These are phyloP conservation scores for Phanerotoma sp. DNA, from an alignment of 2,888 invertebrate species.

Conservation along the genomic window DNA sequence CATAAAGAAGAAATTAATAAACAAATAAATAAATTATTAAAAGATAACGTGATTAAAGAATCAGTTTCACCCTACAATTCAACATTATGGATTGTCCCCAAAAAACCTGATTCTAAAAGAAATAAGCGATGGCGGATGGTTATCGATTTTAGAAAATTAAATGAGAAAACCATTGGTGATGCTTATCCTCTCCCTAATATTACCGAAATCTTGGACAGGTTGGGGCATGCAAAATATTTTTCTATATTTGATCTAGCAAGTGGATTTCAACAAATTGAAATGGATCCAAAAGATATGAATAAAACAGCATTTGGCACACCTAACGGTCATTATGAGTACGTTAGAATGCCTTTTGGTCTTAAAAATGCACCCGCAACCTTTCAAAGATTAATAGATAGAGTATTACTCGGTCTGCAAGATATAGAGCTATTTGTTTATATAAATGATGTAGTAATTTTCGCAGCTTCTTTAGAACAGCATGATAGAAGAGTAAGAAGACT, in stretches of 20 bases:
- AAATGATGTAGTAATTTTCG: slow-evolving; percentile 12
- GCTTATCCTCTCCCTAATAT: too few relatives aligned
- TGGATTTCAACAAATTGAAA: too few relatives aligned
- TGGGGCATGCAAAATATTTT: background rate
- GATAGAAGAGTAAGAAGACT: slow-evolving; percentile 3
- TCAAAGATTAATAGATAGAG: slow-evolving; percentile 8
- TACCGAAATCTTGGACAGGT: background rate
- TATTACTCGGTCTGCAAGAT: slow-evolving; percentile 9
- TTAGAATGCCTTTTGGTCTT: slow-evolving; percentile 3
- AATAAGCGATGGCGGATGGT: too few relatives aligned
- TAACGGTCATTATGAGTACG: slow-evolving; percentile 10
- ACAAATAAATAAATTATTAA: background rate
- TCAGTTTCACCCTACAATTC: background rate
- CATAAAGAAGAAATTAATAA: background rate
- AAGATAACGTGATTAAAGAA: background rate
- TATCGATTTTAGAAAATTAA: background rate
- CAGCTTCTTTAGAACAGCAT: slow-evolving; percentile 14
- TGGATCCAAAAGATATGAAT: background rate
- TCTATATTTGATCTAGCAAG: too few relatives aligned
- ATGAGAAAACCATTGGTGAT: background rate
- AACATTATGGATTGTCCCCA: too few relatives aligned
- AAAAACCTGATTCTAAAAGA: background rate
- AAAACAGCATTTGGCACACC: slow-evolving; percentile 14
- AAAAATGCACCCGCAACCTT: too few relatives aligned
- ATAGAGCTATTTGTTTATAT: slow-evolving; percentile 14